phyloP scores from a whole-genome alignment of 2,113 vertebrate species.

The Erpornis zantholeuca region DNA sequence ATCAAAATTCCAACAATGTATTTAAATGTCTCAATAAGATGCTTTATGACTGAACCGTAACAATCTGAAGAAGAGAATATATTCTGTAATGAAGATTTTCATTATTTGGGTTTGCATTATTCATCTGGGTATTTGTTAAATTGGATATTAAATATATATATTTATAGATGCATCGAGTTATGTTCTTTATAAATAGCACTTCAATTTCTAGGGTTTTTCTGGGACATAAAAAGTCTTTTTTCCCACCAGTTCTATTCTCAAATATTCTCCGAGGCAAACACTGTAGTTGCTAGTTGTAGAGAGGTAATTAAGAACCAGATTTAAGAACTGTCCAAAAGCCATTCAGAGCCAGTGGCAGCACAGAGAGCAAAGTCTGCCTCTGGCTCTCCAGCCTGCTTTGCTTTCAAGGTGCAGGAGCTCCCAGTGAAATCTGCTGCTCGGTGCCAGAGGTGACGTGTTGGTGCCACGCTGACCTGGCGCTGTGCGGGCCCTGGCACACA shows the following conservation, averaged over 20 bases:
- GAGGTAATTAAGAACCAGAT: background rate
- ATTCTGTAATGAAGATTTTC: background rate
- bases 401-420: background rate
- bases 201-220: background rate
- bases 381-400: background rate
- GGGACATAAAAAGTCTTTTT: background rate
- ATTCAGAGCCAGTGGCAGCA: background rate
- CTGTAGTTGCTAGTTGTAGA: background rate
- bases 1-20: background rate
- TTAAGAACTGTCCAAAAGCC: background rate
- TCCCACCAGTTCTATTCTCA: background rate
- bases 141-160: background rate
- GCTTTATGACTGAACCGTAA: background rate
- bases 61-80: background rate
- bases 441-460: background rate
- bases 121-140: background rate
- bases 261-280: background rate
- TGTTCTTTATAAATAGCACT: background rate
- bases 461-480: background rate
- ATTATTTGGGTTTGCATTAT: background rate
- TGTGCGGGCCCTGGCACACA: background rate
- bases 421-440: rapidly evolving
- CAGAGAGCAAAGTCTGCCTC: background rate
- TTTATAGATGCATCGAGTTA: background rate
- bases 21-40: background rate